These are phyloP conservation scores for Conistra vaccinii DNA, from an alignment of 2,888 invertebrate species.

Conservation along the genomic window DNA sequence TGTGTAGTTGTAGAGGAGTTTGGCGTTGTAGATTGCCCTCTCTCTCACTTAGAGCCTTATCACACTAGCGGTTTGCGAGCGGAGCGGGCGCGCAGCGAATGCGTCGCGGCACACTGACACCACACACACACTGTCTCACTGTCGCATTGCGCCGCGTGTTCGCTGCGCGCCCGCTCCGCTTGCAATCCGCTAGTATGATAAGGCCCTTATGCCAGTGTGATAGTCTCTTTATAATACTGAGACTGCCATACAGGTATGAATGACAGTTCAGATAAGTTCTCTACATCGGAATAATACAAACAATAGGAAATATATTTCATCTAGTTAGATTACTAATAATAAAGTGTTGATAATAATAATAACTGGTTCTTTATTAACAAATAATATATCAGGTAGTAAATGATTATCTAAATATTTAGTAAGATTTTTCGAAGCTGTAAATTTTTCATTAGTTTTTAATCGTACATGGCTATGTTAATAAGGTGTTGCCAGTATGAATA, in stretches of 20 bases:
- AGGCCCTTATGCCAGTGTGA: neutral
- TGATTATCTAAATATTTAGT: neutral
- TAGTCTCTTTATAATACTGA: neutral
- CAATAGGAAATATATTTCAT: neutral
- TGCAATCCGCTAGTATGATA: no score
- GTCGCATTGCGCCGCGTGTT: no score
- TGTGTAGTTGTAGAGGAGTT: neutral
- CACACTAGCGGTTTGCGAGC: no score
- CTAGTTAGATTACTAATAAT: neutral
- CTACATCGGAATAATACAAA: neutral
- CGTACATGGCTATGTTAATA: neutral
- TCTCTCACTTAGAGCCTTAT: no score
- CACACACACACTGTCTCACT: no score
- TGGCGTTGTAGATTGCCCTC: neutral
- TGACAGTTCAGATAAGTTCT: neutral
- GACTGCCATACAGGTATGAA: neutral
- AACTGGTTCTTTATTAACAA: neutral
- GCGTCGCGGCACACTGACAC: no score
- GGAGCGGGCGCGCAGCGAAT: no score
- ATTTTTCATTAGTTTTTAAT: neutral
- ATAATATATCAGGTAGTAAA: neutral
- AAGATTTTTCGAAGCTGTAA: neutral
- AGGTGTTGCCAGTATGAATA: conserved; percentile 50
- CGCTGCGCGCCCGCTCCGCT: no score
- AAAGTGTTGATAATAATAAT: neutral